Evolutionary conservation across 2,113 vertebrate genomes (phyloP).

Genomic region (Sceloporus tristichus): DNA sequence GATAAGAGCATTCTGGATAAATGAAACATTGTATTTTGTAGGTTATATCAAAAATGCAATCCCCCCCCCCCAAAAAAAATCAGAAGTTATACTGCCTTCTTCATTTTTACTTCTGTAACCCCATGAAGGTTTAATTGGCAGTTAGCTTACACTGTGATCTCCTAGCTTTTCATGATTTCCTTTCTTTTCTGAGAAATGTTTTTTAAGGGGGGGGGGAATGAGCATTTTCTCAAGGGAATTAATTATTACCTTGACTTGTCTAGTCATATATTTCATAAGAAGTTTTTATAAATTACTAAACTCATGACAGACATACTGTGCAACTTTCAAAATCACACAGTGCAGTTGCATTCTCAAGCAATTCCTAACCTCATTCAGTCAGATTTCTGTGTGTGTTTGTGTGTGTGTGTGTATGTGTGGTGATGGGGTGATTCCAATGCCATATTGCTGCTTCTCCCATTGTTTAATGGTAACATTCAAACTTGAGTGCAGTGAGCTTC

Average conservation of each 20-base stretch:
- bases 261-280: constrained; percentile 76
- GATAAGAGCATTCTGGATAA: constrained; percentile 52
- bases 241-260: constrained; percentile 81
- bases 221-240: constrained; percentile 74
- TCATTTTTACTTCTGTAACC: constrained; percentile 66
- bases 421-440: constrained; percentile 3
- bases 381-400: background rate
- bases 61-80: constrained; percentile 58
- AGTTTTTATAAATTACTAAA: constrained; percentile 75
- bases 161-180: constrained; percentile 72
- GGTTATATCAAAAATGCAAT: constrained; percentile 66
- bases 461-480: constrained; percentile 60
- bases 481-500: constrained; percentile 26
- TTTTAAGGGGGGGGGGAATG: constrained; percentile 61
- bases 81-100: constrained; percentile 64
- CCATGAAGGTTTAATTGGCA: constrained; percentile 78
- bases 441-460: constrained; percentile 29
- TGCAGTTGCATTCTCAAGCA: constrained; percentile 37
- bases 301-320: constrained; percentile 68
- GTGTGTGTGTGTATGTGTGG: background rate
- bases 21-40: constrained; percentile 47
- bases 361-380: constrained; percentile 62
- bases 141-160: constrained; percentile 71
- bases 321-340: constrained; percentile 65
- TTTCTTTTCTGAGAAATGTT: constrained; percentile 65